Evolutionary conservation across 2,888 invertebrate genomes (phyloP), one percentile per base, ranked within the genome.

Genomic region (Metellina segmentata): DNA sequence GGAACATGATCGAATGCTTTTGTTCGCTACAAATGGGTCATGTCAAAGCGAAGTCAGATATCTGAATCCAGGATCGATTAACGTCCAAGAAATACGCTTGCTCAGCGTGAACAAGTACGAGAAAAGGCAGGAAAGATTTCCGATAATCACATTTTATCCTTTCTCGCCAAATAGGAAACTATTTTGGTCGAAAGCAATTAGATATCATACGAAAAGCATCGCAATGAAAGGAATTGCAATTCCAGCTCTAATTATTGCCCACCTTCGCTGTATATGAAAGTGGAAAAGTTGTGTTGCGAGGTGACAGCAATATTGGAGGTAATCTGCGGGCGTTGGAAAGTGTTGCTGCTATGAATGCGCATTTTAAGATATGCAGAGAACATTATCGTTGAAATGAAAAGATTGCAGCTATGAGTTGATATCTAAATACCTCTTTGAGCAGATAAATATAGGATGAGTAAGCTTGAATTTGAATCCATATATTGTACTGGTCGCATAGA

Each of bases 61-160:
- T 83, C 83, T 9, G 52, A 72, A 83, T 74, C 61, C 13, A 51
- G 13, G 34, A 85, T 85, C 85, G 75, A 75, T 85, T 85, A 75
- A 85, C 34, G 52, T 74, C 20, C 5, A 74, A 77, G 75, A 85
- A 61, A 75, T 85, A 48, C 75, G 74, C 85, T 85, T 72, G 48
- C 34, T 70, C 74, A 75, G 83, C 74, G 34, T 34, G 34, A 34
- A 34, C 34, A 16, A 20, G 53, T 74, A 85, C 61, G 13, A 61
- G 61, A 61, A 61, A 74, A 74, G 34, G 19, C 34, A 52, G 78
- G 78, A 78, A 78, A 16, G 51, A 52, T 78, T 78, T 78, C 51
- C 78, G 34, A 51, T 78, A 78, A 78, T 78, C 78, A n/a, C 78
- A 78, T 78, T 78, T 16, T 16, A 78, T 20, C 78, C 48, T 4